Evolutionary conservation across 2,888 invertebrate species (phyloP), one percentile per base, ranked within the genome.

Genomic region (Augochlorella aurata): DNA sequence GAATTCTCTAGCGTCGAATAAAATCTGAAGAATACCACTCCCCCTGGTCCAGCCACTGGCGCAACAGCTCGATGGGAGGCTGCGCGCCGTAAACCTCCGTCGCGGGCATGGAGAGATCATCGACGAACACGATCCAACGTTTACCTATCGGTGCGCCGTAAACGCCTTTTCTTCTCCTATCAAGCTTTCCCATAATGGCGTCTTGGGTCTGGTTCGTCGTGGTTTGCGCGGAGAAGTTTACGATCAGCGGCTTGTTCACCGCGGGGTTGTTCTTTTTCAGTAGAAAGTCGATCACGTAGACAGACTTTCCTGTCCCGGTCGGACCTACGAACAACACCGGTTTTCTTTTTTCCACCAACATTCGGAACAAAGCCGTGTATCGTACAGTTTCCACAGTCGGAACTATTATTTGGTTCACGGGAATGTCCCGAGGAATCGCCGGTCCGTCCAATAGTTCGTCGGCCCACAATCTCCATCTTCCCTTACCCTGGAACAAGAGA

Each of bases 51-150:
- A 98, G 95, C 95, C 97, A 97, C 94, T 98, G 98, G 38, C 99
- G 95, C 44, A 99, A 93, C 63, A 99, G 94, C 93, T 99, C 99
- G 77, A 99, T 97, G 0, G 99, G 98, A 0, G 99, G 98, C 93
- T 99, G 98, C 0, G 98, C 98, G 0, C 98, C 99, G 91, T 97
- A 98, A 2, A 95, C 95, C 94, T 98, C 98, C 75, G 97, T 96
- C 89, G 97, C 94, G 0, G 99, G 99, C 98, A 99, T 98, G 90
- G 98, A 98, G n/a, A 99, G 96, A 93, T 99, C 99, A 91, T 99
- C 99, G 52, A 99, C 97, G 93, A 99, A 99, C 68, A 98, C 96
- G 18, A 99, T 97, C 93, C 97, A 96, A 90, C 96, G 96, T 92
- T 98, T 98, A 7, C 98, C 98, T 70, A 98, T 95, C 0, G 98